These are phyloP conservation scores for Parnassius glacialis DNA, from an alignment of 2,888 invertebrate genomes.

Conservation along the genomic window DNA sequence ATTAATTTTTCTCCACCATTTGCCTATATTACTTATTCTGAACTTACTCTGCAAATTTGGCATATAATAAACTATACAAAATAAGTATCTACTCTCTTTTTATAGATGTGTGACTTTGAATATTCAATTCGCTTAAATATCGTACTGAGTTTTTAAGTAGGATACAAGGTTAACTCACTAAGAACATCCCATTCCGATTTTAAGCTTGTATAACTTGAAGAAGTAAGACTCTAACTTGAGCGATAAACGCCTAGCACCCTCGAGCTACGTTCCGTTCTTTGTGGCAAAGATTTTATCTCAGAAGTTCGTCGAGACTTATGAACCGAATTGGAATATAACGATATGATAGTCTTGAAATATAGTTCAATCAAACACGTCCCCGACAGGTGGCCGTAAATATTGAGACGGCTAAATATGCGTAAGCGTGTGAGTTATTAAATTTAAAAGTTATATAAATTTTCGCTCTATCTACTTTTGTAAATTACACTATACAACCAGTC, in stretches of 20 bases:
- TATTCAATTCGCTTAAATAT: no score
- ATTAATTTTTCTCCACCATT: no score
- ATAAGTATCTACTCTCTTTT: no score
- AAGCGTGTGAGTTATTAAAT: neutral
- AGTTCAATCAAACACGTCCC: conserved; percentile 1
- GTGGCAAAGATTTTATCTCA: conserved; percentile 57
- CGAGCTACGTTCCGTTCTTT: conserved; percentile 46
- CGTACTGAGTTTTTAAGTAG: no score
- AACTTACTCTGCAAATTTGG: no score
- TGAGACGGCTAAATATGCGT: conserved; percentile 1
- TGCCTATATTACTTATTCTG: no score
- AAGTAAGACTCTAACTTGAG: conserved; percentile 8
- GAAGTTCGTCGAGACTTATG: conserved; percentile 54
- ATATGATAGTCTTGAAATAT: conserved; percentile 28
- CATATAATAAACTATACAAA: no score
- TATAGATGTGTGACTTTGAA: no score
- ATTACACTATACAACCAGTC: no score
- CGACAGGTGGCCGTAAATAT: conserved; percentile 2
- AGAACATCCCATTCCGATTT: neutral
- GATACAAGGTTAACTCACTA: no score
- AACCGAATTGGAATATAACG: conserved; percentile 47
- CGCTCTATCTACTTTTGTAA: no score
- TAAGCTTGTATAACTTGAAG: neutral
- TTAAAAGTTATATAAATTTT: no score
- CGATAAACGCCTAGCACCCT: conserved; percentile 26